Evolutionary conservation across 64 coral and sea anemone species (phyloP), one percentile per base, ranked within the genome.

Genomic region (Acropora tenuis): DNA sequence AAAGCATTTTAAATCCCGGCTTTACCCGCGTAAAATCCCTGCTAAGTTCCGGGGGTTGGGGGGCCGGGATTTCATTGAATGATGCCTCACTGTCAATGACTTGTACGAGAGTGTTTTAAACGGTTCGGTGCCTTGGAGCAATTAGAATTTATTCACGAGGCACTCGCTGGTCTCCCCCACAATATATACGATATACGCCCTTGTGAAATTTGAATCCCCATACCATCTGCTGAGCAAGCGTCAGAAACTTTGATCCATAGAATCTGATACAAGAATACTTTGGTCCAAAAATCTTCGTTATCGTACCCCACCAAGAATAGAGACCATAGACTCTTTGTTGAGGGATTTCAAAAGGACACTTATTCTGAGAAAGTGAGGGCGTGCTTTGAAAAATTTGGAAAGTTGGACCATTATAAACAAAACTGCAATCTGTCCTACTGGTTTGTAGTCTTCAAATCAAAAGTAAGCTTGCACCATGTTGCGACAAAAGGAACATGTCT

Each of bases 81-180:
- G 30, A 30, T 30, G 30, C 30, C 30, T 74, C 3, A 74, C 72
- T 74, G 72, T 74, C 43, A 42, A 74, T 74, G 72, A 74, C 9
- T 19, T 74, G 20, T 41, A 74, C 30, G 2, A 30, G 30, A 74
- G 17, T 74, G 43, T 41, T 74, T 74, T 74, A 41, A 74, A 42
- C 72, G 43, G 72, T 74, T 74, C 43, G 72, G 72, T 74, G 72
- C 72, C 19, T 19, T 74, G 43, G 72, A 74, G 72, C 17, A 74
- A 19, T 41, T 74, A 42, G 72, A 74, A 6, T 42, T 74, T 3
- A 74, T 76, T 10, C 47, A 43, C 42, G 42, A 45, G 74, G 15
- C 74, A 76, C 74, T 45, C 15, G 43, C 74, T 47, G 42, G 41
- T 55, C 8, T 11, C 74, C 11, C 41, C 15, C 10, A 76, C 74